Evolutionary conservation across 2,797 vertebrate species (phyloP).

Genomic region (Lithobates sylvaticus): DNA sequence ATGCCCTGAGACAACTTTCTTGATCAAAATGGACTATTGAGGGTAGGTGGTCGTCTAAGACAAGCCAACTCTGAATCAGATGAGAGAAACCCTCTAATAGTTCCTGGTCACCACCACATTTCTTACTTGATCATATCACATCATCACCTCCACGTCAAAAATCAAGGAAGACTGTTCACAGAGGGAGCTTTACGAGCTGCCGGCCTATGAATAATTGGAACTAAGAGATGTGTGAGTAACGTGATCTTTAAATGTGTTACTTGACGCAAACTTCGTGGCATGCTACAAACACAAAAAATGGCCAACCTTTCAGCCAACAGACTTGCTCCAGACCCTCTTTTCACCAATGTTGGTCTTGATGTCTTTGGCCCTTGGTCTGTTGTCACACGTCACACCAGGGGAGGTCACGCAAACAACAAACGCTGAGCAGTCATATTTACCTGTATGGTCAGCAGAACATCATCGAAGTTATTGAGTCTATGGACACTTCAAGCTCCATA

Average conservation of each 20-base stretch:
- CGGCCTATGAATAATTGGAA: background rate
- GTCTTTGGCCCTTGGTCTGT: too few relatives aligned
- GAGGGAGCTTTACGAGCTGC: background rate
- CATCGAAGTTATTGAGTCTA: too few relatives aligned
- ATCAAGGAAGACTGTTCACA: background rate
- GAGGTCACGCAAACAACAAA: too few relatives aligned
- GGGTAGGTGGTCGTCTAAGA: background rate
- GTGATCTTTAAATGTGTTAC: background rate
- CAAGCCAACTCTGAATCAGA: background rate
- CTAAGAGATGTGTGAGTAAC: background rate
- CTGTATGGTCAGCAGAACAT: too few relatives aligned
- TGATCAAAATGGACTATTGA: background rate
- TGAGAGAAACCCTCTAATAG: background rate
- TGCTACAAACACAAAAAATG: background rate
- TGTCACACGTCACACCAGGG: too few relatives aligned
- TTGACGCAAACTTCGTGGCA: background rate
- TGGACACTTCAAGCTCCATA: too few relatives aligned
- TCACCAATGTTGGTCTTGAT: too few relatives aligned
- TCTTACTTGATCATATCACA: background rate
- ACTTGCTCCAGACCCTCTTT: background rate
- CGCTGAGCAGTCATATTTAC: too few relatives aligned
- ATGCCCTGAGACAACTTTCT: too few relatives aligned
- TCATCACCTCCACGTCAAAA: background rate
- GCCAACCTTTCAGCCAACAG: background rate
- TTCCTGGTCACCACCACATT: background rate